Evolutionary conservation across 2,113 vertebrate genomes (phyloP).

Genomic region (Thalassoma bifasciatum): DNA sequence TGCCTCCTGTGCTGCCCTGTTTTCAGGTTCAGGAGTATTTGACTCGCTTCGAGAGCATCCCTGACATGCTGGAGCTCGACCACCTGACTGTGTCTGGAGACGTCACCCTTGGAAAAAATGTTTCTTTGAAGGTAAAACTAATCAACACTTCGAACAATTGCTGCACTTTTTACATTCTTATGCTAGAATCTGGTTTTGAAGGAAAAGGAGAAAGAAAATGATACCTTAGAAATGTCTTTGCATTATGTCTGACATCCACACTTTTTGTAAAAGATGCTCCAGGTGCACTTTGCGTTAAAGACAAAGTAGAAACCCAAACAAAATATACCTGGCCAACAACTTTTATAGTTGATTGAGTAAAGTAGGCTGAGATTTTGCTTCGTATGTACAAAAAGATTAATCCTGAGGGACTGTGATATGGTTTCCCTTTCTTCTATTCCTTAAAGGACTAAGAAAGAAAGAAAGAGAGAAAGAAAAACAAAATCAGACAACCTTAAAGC

Average conservation of each 20-base stretch:
- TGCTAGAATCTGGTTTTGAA: neutral
- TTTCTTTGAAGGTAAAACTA: conserved; percentile 93
- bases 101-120: conserved; percentile 97
- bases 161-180: too few species aligned
- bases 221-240: neutral
- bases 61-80: conserved; percentile 98
- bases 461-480: too few species aligned
- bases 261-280: neutral
- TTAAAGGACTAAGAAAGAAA: too few species aligned
- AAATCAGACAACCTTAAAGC: too few species aligned
- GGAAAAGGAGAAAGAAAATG: neutral
- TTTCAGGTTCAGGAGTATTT: conserved; percentile 95
- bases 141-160: too few species aligned
- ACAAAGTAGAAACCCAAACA: neutral
- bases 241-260: neutral
- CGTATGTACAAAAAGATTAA: neutral
- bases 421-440: too few species aligned
- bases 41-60: conserved; percentile 96
- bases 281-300: neutral
- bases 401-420: neutral
- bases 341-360: too few species aligned
- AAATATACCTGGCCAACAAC: too few species aligned
- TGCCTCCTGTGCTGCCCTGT: neutral
- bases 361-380: too few species aligned
- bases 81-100: conserved; percentile 98